Percentiles rank a stretch among this genome's conserved stretches.
phyloP scores from a whole-genome alignment of 2,797 vertebrate genomes.

The Macropus fuliginosus region DNA sequence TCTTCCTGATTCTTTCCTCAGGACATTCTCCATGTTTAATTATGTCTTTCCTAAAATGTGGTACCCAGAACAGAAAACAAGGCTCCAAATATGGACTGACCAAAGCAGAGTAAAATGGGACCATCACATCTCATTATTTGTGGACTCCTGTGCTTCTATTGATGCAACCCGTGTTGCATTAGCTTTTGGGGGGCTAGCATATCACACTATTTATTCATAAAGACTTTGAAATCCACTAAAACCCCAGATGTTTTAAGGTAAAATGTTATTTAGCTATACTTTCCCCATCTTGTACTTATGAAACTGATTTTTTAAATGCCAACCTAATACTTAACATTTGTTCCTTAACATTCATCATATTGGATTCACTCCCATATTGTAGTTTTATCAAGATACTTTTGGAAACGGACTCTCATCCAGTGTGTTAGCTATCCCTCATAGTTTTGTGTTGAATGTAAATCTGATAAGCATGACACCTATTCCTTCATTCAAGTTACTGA shows the following conservation, averaged over 20 bases:
- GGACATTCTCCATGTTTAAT: neutral
- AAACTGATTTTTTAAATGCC: neutral
- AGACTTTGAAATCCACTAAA: neutral
- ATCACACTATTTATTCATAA: neutral
- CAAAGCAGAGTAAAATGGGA: neutral
- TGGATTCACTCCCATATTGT: neutral
- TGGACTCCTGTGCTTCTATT: neutral
- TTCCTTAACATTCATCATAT: neutral
- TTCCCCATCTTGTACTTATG: neutral
- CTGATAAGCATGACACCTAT: neutral
- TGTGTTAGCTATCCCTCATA: neutral
- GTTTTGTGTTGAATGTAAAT: neutral
- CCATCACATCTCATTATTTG: neutral
- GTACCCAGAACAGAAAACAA: neutral
- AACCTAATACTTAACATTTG: neutral
- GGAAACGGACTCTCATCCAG: neutral
- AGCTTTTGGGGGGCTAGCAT: neutral
- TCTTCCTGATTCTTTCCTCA: neutral
- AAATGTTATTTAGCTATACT: neutral
- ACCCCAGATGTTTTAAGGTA: neutral
- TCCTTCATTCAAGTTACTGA: neutral
- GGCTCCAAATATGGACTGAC: neutral
- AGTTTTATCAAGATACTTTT: neutral
- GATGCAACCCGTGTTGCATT: neutral
- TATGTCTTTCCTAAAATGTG: neutral